Conservation (phyloP, 1,140 invertebrate genomes). For the Phortica variegata region DNA sequence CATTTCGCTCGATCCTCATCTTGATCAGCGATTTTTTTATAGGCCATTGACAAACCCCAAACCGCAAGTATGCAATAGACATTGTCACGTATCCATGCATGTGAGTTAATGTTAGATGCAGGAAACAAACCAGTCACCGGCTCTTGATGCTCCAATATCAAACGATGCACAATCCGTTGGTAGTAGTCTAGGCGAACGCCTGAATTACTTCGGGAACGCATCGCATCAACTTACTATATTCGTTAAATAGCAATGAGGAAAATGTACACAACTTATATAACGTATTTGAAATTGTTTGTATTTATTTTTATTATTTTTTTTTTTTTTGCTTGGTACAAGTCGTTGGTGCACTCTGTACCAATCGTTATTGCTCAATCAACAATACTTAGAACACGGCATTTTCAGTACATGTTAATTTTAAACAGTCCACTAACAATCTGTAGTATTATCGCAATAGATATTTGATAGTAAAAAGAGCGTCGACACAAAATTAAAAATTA, state of each 20-base stretch:
- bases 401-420: no score
- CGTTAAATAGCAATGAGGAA: background rate
- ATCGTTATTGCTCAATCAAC: no score
- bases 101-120: conserved; percentile 79
- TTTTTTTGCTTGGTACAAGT: no score
- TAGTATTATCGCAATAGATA: no score
- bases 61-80: conserved; percentile 95
- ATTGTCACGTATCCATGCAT: conserved; percentile 99
- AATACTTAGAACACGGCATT: no score
- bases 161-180: conserved; percentile 85
- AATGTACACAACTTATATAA: conserved; percentile 3
- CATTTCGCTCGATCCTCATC: conserved; percentile 98
- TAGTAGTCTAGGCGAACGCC: conserved; percentile 94
- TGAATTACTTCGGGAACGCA: conserved; percentile 92
- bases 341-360: no score
- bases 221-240: conserved; percentile 46
- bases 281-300: no score
- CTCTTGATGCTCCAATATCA: conserved; percentile 92
- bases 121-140: conserved; percentile 92
- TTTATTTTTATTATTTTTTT: no score
- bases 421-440: no score
- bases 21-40: conserved; percentile 97
- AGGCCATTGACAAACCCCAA: conserved; percentile 97
- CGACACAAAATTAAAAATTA: no score
- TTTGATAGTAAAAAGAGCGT: no score